Evolutionary conservation across 2,113 vertebrate species (phyloP).

Genomic region (Paradoxurus hermaphroditus): DNA sequence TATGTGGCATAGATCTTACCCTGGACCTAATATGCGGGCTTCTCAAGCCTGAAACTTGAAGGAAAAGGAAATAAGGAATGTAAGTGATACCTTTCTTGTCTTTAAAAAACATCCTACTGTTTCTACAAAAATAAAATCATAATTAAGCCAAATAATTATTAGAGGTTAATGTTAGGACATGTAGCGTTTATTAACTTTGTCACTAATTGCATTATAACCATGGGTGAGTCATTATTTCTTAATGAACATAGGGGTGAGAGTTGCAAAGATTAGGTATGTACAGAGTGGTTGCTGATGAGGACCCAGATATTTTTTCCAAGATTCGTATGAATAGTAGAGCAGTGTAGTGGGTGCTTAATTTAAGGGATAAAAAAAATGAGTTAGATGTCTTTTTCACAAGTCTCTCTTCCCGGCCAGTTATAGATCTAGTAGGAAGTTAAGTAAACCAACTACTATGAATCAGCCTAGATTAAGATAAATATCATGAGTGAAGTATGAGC

Average conservation of each 20-base stretch:
- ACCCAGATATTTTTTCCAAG: neutral
- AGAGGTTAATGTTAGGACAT: conserved; percentile 14
- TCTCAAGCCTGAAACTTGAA: conserved; percentile 4
- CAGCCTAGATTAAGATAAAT: conserved; percentile 30
- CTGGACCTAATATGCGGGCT: neutral
- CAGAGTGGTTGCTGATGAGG: neutral
- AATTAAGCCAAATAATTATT: conserved; percentile 36
- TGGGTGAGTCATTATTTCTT: conserved; percentile 24
- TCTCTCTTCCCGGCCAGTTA: neutral
- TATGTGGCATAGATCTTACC: neutral
- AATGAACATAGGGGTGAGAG: neutral
- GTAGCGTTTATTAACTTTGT: conserved; percentile 27
- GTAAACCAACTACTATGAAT: neutral
- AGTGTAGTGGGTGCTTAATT: neutral
- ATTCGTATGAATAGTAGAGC: neutral
- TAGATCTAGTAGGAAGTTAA: conserved; percentile 14
- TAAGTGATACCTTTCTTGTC: neutral
- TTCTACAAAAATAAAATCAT: neutral
- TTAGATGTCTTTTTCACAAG: conserved; percentile 1
- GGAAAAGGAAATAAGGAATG: neutral
- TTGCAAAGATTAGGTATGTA: neutral
- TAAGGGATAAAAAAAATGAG: neutral
- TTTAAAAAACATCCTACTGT: neutral
- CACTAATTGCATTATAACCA: conserved; percentile 1
- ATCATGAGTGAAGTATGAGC: neutral